These are phyloP conservation scores for Romanogobio albipinnatus DNA, from an alignment of 2,113 vertebrate species.

Conservation along the genomic window DNA sequence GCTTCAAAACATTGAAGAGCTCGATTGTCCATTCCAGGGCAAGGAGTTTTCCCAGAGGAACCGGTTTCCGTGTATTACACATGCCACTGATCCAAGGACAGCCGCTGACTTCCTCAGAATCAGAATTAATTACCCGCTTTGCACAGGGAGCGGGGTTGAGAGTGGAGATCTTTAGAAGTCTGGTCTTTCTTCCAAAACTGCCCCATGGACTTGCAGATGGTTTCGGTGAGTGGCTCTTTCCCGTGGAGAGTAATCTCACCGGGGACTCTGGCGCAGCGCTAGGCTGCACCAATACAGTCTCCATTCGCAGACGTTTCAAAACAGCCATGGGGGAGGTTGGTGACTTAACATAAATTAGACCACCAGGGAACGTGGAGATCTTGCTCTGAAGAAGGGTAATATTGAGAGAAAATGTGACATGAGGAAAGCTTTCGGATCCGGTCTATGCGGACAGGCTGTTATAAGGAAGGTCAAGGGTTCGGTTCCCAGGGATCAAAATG, in stretches of 20 bases:
- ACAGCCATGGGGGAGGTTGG: constrained; percentile 82
- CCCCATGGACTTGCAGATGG: constrained; percentile 83
- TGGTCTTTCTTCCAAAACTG: constrained; percentile 78
- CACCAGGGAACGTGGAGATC: constrained; percentile 80
- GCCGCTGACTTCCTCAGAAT: constrained; percentile 78
- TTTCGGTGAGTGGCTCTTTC: constrained; percentile 78
- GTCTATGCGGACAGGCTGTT: not conserved
- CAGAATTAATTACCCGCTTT: constrained; percentile 83
- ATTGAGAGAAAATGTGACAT: constrained; percentile 69
- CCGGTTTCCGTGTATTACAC: constrained; percentile 21
- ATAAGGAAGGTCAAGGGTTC: not conserved
- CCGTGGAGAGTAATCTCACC: constrained; percentile 82
- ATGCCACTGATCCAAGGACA: constrained; percentile 71
- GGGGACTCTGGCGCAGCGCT: constrained; percentile 75
- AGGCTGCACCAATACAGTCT: constrained; percentile 75
- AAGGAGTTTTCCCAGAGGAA: not conserved
- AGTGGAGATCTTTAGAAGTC: constrained; percentile 79
- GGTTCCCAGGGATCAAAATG: not conserved
- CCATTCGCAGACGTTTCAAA: constrained; percentile 79
- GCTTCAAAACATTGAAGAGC: constrained; percentile 10
- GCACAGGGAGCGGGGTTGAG: constrained; percentile 78
- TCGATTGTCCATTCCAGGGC: constrained; percentile 20
- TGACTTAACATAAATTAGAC: constrained; percentile 88
- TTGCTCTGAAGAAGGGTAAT: constrained; percentile 76
- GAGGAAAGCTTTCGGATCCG: constrained; percentile 55